Evolutionary conservation across 2,797 vertebrate genomes (phyloP).

Genomic region (Tapirus indicus): DNA sequence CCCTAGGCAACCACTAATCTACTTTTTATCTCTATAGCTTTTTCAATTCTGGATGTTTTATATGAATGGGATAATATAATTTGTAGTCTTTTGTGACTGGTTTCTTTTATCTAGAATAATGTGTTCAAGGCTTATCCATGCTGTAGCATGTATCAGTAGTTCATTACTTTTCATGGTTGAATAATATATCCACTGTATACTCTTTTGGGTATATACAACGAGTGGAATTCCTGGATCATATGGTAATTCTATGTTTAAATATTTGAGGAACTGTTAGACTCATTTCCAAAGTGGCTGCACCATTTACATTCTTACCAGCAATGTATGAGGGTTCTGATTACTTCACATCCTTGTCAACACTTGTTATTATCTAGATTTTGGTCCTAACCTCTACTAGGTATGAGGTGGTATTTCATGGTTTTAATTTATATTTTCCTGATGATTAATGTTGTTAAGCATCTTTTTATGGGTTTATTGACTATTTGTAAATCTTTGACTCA

Average conservation of each 20-base stretch:
- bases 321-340: neutral
- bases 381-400: neutral
- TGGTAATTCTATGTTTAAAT: neutral
- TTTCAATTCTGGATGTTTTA: neutral
- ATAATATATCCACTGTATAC: neutral
- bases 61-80: neutral
- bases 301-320: neutral
- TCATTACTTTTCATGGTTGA: neutral
- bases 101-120: neutral
- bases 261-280: neutral
- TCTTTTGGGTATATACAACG: neutral
- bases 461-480: neutral
- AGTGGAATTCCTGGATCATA: neutral
- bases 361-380: neutral
- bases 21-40: neutral
- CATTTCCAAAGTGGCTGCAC: neutral
- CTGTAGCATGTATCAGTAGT: neutral
- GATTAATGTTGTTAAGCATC: neutral
- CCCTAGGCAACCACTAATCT: neutral
- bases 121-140: neutral
- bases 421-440: constrained; percentile 59
- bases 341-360: neutral
- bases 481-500: neutral
- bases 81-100: neutral
- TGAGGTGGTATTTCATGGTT: constrained; percentile 5